Percentiles rank a stretch among this genome's conserved stretches.
Conservation (phyloP, 1,140 invertebrate species). For the Lucilia cuprina region DNA sequence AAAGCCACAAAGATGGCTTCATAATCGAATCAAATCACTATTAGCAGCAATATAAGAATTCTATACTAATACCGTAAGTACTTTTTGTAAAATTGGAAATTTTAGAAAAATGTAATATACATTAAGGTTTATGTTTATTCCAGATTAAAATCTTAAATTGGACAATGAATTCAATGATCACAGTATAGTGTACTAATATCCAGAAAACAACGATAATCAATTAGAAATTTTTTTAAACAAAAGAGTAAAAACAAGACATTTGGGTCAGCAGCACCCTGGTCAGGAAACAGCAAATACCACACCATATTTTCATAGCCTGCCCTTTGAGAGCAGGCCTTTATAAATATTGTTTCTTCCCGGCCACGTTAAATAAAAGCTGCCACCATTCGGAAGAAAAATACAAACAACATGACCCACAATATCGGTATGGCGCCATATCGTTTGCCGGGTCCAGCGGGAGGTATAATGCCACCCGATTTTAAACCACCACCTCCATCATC, state of each 20-base stretch:
- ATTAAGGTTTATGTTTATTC: too few relatives aligned
- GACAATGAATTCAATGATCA: not conserved
- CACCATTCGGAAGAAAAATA: conserved; percentile 63
- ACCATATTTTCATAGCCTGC: not conserved
- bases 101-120: too few relatives aligned
- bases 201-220: not conserved
- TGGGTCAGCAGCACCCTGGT: not conserved
- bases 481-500: conserved; percentile 69
- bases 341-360: conserved; percentile 18
- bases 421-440: conserved; percentile 74
- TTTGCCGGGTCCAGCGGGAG: conserved; percentile 71
- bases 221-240: not conserved
- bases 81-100: not conserved
- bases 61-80: not conserved
- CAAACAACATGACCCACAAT: conserved; percentile 71
- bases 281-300: not conserved
- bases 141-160: not conserved
- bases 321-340: conserved; percentile 8
- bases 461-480: conserved; percentile 68
- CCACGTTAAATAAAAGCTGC: conserved; percentile 51
- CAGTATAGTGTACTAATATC: not conserved
- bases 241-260: not conserved
- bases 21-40: not conserved
- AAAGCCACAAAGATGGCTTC: not conserved
- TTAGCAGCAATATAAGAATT: not conserved